Conservation (phyloP, 2,888 invertebrate genomes). For the Phasia obesa region DNA sequence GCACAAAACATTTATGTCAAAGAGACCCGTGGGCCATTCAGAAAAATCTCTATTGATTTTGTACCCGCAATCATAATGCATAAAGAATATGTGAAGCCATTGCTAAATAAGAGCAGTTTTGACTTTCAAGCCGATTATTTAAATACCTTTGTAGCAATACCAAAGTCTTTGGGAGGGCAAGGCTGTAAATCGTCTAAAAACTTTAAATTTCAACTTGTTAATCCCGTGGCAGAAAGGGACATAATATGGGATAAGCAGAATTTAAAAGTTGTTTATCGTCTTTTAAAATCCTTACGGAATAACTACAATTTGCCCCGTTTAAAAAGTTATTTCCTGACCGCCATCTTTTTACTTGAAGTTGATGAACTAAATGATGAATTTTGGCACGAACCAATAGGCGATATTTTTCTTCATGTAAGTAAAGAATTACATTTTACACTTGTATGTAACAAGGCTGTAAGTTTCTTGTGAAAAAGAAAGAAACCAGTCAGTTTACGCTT, state of each 20-base stretch:
- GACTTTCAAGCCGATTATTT: constrained; percentile 1
- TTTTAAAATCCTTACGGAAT: constrained; percentile 74
- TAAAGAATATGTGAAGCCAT: neutral
- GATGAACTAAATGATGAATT: constrained; percentile 21
- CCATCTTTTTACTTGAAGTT: constrained; percentile 72
- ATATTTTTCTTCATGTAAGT: constrained; percentile 73
- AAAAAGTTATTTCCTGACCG: constrained; percentile 75
- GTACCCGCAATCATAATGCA: constrained; percentile 71
- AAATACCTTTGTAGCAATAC: constrained; percentile 68
- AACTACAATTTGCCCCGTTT: constrained; percentile 63
- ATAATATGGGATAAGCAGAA: constrained; percentile 69
- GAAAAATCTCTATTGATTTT: constrained; percentile 73
- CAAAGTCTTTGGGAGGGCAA: neutral
- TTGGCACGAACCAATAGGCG: constrained; percentile 68
- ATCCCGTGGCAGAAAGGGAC: constrained; percentile 70
- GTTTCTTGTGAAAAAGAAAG: too few relatives aligned
- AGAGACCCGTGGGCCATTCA: neutral
- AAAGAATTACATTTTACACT: neutral
- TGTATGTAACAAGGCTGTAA: too few relatives aligned
- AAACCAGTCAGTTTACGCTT: too few relatives aligned
- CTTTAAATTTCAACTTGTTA: constrained; percentile 72
- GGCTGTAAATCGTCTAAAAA: neutral
- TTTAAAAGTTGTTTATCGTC: constrained; percentile 72
- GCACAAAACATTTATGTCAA: constrained; percentile 72
- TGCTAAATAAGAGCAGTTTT: neutral